Base-by-base conservation (phyloP, 2,113 vertebrate species). In the Dicrurus megarhynchus region DNA sequence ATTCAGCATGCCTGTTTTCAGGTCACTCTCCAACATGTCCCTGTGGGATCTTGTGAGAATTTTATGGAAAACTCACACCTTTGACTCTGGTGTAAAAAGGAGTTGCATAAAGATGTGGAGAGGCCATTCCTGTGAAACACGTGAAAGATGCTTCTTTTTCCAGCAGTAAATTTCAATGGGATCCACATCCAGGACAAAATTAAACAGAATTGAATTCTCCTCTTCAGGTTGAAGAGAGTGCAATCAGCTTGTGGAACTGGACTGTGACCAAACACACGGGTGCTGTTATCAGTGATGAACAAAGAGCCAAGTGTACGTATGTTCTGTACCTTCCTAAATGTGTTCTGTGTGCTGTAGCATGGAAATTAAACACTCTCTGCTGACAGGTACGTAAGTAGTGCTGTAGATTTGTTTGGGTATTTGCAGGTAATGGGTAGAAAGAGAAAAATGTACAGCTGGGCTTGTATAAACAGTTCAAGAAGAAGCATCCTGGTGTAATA, bases 241-340 rank as follows among this genome's bases (percentile, higher is more conserved):
- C 98, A 69, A 17, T 99, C 88, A 98, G 94, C 63, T 97, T 99
- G 89, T 99, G 99, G 99, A 99, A 99, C 96, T 99, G 99, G 99
- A 95, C 97, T 83, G 98, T 99, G 73, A 98, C 97, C 30, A 99
- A 98, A 90, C 98, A 98, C 94, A 64, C 47, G 12, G 86, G 46
- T 49, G 95, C 93, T 44, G 35, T 95, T 53, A 93, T 99, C 74
- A 98, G 19, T 83, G 97, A 98, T 74, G 96, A 97, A 28, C 98
- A 99, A 79, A 98, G 97, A 97, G 98, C 98, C 92, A 99, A 99
- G 98, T 30, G 99, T 99, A 97, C 0, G 95, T 98, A 90, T 84
- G 4, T 89, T 75, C 74, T 82, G 1, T 30, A 1, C 79, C 55
- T 73, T 39, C 75, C 83, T 46, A 19, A 70, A 28, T 9, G 21